These are phyloP conservation scores for Monodelphis domestica DNA, from an alignment of 2,797 vertebrate species.

Conservation along the genomic window DNA sequence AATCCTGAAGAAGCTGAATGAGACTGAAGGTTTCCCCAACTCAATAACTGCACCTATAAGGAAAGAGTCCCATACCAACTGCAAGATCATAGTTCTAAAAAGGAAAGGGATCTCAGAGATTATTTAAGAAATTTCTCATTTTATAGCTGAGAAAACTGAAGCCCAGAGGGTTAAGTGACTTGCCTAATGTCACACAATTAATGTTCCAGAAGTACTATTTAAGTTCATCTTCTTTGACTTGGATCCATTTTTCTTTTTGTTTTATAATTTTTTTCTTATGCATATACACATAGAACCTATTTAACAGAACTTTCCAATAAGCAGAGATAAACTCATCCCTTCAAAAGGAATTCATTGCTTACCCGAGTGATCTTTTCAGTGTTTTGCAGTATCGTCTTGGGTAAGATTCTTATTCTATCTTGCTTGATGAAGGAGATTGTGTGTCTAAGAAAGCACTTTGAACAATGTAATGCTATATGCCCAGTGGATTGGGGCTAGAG, in stretches of 20 bases:
- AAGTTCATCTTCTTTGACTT: not conserved
- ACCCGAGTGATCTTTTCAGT: conserved; percentile 61
- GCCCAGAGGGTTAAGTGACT: not conserved
- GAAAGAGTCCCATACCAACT: not conserved
- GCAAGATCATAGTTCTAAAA: not conserved
- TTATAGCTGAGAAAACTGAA: not conserved
- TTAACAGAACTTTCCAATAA: not conserved
- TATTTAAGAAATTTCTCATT: not conserved
- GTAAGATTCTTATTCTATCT: conserved; percentile 36
- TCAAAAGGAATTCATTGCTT: conserved; percentile 57
- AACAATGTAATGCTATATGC: conserved; percentile 73
- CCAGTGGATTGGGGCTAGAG: conserved; percentile 54
- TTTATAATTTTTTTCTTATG: not conserved
- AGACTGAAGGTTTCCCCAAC: not conserved
- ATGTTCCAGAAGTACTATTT: not conserved
- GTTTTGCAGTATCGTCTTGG: conserved; percentile 75
- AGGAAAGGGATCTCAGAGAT: not conserved
- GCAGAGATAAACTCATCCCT: conserved; percentile 32
- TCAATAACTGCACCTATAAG: not conserved
- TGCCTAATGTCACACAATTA: not conserved
- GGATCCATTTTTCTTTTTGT: not conserved
- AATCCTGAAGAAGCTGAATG: not conserved
- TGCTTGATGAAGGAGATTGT: conserved; percentile 26
- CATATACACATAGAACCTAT: conserved; percentile 9
- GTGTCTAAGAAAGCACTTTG: conserved; percentile 76